Base-by-base conservation (phyloP, 2,888 invertebrate species). In the Hirtodrosophila histrioides region DNA sequence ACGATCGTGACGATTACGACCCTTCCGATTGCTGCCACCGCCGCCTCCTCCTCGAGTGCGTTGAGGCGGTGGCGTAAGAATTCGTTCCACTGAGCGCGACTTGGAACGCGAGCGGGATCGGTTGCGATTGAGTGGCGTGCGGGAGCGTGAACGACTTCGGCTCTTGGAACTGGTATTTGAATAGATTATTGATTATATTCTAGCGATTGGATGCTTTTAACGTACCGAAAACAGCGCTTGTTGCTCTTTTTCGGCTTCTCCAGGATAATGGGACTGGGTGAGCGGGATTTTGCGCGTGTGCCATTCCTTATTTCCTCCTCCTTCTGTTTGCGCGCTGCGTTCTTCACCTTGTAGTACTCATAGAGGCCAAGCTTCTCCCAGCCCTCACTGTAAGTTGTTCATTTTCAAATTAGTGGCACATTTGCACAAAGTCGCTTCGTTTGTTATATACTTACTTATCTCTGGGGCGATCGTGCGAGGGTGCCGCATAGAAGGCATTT, bases 351-450 rank as follows among this genome's bases (percentile, higher is more conserved):
- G 92, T 97, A 99, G 92, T 98, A 99, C 92, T 99, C 99, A 91
- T 98, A 98, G 56, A 99, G 93, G 69, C 98, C 99, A 88, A 99
- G 93, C 92, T 98, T 98, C 92, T 99, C 99, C 99, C 99, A 99
- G 31, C 99, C 99, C 92, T 99, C 99, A 91, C 96, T 96, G 91
- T 56, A 92, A 89, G 4, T 27, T 3, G 23, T 8, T 23, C 11
- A 39, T 39, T 10, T 11, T 0, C 37, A 33, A 9, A 31, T 31
- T 31, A 31, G 9, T 27, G 1, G 7, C 1, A 27, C 8, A 27
- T 3, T 8, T 1, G 2, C 2, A 4, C n/a, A 31, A 31, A 31
- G 9, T 31, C 0, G 17, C 7, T n/a, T n/a, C 8, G 0, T 17
- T 3, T 11, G 1, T 17, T 17, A 17, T 5, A 7, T 12, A 67